Evolutionary conservation across 1,140 invertebrate species (phyloP), one percentile per base, ranked within the genome.

Genomic region (Meteorus sp.): DNA sequence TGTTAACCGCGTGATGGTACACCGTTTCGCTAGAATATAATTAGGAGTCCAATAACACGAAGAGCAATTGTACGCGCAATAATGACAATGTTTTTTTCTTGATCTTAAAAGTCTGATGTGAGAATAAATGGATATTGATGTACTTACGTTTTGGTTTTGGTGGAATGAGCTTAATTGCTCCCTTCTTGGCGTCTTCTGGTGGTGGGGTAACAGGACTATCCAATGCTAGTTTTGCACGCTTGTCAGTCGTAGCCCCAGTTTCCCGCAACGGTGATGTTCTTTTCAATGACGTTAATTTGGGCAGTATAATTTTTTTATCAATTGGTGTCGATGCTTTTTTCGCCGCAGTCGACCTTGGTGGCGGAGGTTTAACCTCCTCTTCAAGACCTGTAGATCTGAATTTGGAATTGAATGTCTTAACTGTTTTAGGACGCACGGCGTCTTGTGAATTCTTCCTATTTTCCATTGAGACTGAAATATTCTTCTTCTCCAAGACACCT

Each of bases 121-220:
- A 33, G 20, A 4, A 4, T 31, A 17, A 20, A 60, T 52, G 8
- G 27, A 58, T 22, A 61, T 55, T 13, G 68, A 37, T n/a, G 50
- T 45, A 90, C 91, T 91, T 88, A 94, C 93, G 89, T 85, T 92
- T 93, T 60, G 89, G 88, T 84, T 93, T 93, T 59, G 91, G 84
- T 61, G 91, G 86, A 69, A 93, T 93, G 39, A 93, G 76, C 82
- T 94, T 94, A 60, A 92, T 92, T 55, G 86, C 82, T 59, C 89
- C 89, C 39, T 88, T 88, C 71, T 89, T 86, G n/a, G n/a, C n/a
- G 67, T 91, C 89, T 35, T 85, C 79, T 2, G 64, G 68, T 20
- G 67, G 59, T 63, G 78, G 54, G 1, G 65, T 62, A 2, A 67
- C 56, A 31, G 81, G 72, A 2, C 64, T 63, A 13, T 82, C 81